Evolutionary conservation across 2,888 invertebrate genomes (phyloP).

Genomic region (Nemurella pictetii): DNA sequence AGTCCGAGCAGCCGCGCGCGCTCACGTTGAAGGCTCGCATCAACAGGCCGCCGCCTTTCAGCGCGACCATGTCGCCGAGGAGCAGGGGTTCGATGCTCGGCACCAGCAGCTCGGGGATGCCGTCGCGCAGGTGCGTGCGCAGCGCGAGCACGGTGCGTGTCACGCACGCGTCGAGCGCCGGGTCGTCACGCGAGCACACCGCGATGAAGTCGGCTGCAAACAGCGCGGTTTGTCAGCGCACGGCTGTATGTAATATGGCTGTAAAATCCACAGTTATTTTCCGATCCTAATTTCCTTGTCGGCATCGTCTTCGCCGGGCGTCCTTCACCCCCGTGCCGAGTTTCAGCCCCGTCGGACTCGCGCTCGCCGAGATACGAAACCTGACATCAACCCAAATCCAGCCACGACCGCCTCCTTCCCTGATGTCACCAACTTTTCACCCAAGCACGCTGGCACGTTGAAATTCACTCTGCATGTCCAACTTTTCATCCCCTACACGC

Average conservation of each 20-base stretch:
- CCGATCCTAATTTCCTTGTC: too few relatives aligned
- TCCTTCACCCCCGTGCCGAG: too few relatives aligned
- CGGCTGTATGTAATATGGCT: neutral
- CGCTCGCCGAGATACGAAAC: too few relatives aligned
- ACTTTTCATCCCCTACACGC: too few relatives aligned
- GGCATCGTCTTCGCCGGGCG: too few relatives aligned
- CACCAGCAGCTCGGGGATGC: slow-evolving; percentile 68
- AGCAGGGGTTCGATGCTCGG: slow-evolving; percentile 67
- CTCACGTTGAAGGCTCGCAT: slow-evolving; percentile 46
- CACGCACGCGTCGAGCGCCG: slow-evolving; percentile 65
- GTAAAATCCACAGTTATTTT: too few relatives aligned
- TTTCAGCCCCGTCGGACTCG: too few relatives aligned
- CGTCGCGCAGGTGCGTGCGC: slow-evolving; percentile 52
- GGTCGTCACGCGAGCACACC: slow-evolving; percentile 64
- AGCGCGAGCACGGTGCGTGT: slow-evolving; percentile 63
- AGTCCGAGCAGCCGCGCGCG: slow-evolving; percentile 45
- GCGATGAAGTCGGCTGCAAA: slow-evolving; percentile 66
- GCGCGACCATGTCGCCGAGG: slow-evolving; percentile 48
- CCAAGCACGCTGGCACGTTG: too few relatives aligned
- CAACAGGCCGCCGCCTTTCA: slow-evolving; percentile 45
- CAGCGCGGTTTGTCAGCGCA: neutral
- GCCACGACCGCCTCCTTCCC: too few relatives aligned
- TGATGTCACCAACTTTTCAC: too few relatives aligned
- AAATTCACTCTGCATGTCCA: too few relatives aligned
- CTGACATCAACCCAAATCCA: too few relatives aligned